Conservation (phyloP, 2,797 vertebrate genomes). For the Coracias cyanogaster region DNA sequence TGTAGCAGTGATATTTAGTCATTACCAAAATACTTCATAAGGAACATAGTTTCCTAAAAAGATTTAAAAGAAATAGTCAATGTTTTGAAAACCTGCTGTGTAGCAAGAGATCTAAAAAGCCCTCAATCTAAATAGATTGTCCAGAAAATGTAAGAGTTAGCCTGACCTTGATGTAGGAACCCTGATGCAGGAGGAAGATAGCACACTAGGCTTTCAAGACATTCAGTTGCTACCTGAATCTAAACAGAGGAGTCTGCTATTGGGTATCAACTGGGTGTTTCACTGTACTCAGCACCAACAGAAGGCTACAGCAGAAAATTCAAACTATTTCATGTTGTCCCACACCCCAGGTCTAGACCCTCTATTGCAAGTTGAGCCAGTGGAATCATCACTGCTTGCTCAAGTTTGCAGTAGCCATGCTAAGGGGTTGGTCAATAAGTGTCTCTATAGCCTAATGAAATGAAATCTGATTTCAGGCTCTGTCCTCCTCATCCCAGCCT, state of each 20-base stretch:
- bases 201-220: not conserved
- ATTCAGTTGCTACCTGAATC: not conserved
- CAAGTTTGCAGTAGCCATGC: not conserved
- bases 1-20: not conserved
- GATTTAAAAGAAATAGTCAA: not conserved
- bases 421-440: not conserved
- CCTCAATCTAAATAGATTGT: not conserved
- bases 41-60: not conserved
- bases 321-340: not conserved
- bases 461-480: not conserved
- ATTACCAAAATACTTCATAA: not conserved
- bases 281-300: not conserved
- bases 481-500: not conserved
- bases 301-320: not conserved
- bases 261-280: not conserved
- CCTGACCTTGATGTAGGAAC: not conserved
- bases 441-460: not conserved
- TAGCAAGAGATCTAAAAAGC: not conserved
- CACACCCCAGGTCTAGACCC: not conserved
- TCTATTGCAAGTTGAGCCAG: not conserved
- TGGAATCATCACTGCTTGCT: not conserved
- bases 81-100: not conserved
- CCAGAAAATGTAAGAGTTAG: not conserved
- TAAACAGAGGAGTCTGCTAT: not conserved
- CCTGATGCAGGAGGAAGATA: not conserved